Evolutionary conservation across 2,888 invertebrate species (phyloP).

Genomic region (Andrena dorsata): DNA sequence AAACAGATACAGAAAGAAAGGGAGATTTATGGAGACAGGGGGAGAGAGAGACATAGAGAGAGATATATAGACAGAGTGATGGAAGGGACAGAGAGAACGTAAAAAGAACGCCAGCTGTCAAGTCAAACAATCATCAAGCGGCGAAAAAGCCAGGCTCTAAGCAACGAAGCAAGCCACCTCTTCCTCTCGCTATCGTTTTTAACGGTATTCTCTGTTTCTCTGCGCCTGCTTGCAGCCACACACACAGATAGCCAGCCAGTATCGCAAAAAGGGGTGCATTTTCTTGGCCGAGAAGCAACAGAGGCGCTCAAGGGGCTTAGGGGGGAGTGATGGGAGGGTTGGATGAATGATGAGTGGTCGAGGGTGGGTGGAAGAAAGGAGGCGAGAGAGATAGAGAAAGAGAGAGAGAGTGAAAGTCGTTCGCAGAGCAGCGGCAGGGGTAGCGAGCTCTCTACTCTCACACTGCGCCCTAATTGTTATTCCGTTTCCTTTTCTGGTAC

Average conservation of each 20-base stretch:
- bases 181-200: slow-evolving; percentile 45
- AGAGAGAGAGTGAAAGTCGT: slow-evolving; percentile 44
- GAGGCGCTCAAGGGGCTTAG: slow-evolving; percentile 32
- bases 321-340: too few species aligned
- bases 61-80: slow-evolving; percentile 7
- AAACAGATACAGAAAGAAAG: slow-evolving; percentile 14
- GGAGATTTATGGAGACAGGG: slow-evolving; percentile 25
- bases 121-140: slow-evolving; percentile 70
- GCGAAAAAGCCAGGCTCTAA: slow-evolving; percentile 70
- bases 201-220: slow-evolving; percentile 46
- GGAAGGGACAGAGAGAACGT: slow-evolving; percentile 38
- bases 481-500: slow-evolving; percentile 54
- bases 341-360: too few species aligned
- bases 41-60: slow-evolving; percentile 10
- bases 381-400: slow-evolving; percentile 4
- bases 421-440: slow-evolving; percentile 67
- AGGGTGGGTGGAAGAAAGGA: slow-evolving; percentile 14
- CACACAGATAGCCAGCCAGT: slow-evolving; percentile 58
- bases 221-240: slow-evolving; percentile 65
- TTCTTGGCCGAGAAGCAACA: slow-evolving; percentile 68
- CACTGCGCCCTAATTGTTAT: slow-evolving; percentile 68
- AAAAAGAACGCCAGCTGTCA: slow-evolving; percentile 67
- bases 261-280: slow-evolving; percentile 59
- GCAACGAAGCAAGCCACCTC: slow-evolving; percentile 63
- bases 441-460: slow-evolving; percentile 73